Conservation (phyloP, 2,797 vertebrate species). For the Phrynocephalus vlangalii region DNA sequence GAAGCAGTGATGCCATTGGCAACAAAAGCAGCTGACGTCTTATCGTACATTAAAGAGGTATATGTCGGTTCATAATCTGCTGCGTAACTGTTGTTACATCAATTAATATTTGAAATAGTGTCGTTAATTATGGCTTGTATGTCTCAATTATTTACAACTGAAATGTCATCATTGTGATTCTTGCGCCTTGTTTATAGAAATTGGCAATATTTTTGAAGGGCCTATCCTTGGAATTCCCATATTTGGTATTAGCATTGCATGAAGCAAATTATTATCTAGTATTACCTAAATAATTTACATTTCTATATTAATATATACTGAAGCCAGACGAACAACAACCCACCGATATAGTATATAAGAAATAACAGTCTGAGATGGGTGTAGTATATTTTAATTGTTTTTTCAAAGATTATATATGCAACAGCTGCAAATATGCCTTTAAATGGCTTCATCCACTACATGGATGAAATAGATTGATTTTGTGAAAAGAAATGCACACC, state of each 20-base stretch:
- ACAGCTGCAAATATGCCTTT: background rate
- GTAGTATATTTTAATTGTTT: background rate
- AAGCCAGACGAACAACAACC: background rate
- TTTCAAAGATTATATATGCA: background rate
- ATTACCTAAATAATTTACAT: background rate
- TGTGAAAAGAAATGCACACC: background rate
- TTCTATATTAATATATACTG: background rate
- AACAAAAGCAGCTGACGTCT: background rate
- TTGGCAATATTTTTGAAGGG: background rate
- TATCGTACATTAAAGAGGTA: background rate
- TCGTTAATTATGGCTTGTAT: background rate
- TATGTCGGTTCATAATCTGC: background rate
- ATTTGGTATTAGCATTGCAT: background rate
- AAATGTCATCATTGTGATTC: background rate
- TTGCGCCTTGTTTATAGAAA: background rate
- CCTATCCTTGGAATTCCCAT: background rate
- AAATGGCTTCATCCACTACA: background rate
- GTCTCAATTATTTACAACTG: background rate
- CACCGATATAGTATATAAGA: background rate
- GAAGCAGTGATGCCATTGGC: background rate
- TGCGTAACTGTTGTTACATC: background rate
- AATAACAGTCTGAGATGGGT: background rate
- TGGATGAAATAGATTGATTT: background rate
- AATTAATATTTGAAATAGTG: background rate
- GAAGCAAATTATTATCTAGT: background rate